A percentile compares a stretch with the other conserved stretches of the same genome.
phyloP scores from a whole-genome alignment of 2,113 vertebrate genomes.

The Trogon surrucura region DNA sequence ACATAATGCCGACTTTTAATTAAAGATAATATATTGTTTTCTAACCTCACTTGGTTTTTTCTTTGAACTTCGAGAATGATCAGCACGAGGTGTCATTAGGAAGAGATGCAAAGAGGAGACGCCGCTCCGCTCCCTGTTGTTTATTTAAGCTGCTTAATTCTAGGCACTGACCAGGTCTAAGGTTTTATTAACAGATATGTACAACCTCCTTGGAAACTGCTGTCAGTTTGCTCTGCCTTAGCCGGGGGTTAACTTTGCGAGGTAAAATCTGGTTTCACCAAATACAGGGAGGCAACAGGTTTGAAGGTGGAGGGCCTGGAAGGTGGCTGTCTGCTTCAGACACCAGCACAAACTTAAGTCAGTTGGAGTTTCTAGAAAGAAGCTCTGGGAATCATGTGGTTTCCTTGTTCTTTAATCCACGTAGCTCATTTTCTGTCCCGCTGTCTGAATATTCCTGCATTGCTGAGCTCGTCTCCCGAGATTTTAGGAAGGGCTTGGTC shows the following conservation, averaged over 20 bases:
- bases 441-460: not conserved
- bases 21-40: constrained; percentile 55
- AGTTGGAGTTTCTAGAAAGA: not conserved
- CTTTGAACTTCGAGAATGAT: not conserved
- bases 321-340: not conserved
- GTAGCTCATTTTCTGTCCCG: not conserved
- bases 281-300: constrained; percentile 25
- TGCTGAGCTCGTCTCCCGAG: not conserved
- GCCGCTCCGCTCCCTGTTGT: not conserved
- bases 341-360: not conserved
- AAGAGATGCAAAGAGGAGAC: not conserved
- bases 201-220: not conserved
- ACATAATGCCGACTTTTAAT: constrained; percentile 11
- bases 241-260: not conserved
- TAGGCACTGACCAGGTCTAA: not conserved
- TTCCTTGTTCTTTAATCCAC: not conserved
- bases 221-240: not conserved
- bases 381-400: rapidly evolving
- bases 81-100: not conserved
- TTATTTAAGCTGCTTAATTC: not conserved
- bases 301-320: not conserved
- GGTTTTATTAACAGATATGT: not conserved
- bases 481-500: not conserved
- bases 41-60: constrained; percentile 36
- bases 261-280: not conserved